Conservation (phyloP, 2,797 vertebrate species). For the Molossus molossus region DNA sequence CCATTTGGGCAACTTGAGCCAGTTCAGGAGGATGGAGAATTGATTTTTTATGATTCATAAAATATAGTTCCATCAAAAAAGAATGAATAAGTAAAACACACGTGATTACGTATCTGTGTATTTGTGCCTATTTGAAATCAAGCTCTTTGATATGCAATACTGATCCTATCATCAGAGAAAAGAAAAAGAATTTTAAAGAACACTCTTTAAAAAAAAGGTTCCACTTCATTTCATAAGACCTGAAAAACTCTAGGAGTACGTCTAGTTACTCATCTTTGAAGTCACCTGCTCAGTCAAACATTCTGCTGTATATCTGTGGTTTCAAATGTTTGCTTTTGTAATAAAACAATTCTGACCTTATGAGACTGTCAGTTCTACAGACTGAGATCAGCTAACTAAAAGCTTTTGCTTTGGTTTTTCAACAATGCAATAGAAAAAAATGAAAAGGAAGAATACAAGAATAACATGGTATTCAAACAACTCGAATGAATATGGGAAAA, state of each 20-base stretch:
- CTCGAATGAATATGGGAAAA: constrained; percentile 45
- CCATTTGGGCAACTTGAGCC: not conserved
- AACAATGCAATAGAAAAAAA: constrained; percentile 71
- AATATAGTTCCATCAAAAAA: constrained; percentile 72
- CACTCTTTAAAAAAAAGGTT: constrained; percentile 42
- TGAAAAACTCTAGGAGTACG: constrained; percentile 72
- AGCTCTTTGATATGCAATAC: constrained; percentile 82
- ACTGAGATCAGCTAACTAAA: constrained; percentile 80
- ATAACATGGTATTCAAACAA: constrained; percentile 72
- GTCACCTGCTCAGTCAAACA: constrained; percentile 79
- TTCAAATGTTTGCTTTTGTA: constrained; percentile 84
- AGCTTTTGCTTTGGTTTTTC: constrained; percentile 80
- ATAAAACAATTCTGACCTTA: constrained; percentile 84
- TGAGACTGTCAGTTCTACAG: constrained; percentile 67
- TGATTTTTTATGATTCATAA: constrained; percentile 71
- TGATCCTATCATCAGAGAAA: constrained; percentile 74
- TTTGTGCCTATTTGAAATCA: constrained; percentile 73
- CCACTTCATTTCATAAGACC: constrained; percentile 81
- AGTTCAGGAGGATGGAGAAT: constrained; percentile 20
- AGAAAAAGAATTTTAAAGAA: constrained; percentile 71
- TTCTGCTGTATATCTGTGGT: constrained; percentile 77
- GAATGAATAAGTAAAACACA: constrained; percentile 72
- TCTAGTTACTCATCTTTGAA: constrained; percentile 81
- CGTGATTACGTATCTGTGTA: not conserved
- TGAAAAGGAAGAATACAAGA: constrained; percentile 70